Evolutionary conservation across 1,140 invertebrate genomes (phyloP).

Genomic region (Panagrolaimus sp.): DNA sequence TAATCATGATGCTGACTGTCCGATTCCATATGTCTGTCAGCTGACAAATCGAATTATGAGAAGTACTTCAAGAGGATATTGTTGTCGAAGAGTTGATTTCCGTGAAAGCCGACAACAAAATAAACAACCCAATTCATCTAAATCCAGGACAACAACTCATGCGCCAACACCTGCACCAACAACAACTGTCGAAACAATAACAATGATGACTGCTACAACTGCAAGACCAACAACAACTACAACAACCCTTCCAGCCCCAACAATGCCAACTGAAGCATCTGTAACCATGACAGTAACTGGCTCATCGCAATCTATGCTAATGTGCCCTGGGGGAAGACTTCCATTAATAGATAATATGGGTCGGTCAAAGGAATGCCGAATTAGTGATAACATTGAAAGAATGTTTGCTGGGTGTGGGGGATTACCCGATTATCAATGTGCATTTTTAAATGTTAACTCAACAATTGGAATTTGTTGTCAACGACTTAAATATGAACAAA

Average conservation of each 20-base stretch:
- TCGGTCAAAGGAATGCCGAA: background rate
- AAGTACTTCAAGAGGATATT: conserved; percentile 11
- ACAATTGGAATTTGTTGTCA: conserved; percentile 12
- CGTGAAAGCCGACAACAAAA: no score
- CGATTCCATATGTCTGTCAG: conserved; percentile 17
- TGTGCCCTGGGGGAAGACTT: conserved; percentile 9
- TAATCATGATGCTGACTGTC: conserved; percentile 16
- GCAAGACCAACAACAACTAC: background rate
- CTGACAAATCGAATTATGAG: conserved; percentile 12
- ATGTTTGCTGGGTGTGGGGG: conserved; percentile 10
- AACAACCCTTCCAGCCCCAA: background rate
- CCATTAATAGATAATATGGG: conserved; percentile 13
- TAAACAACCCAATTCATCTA: background rate
- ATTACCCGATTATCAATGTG: background rate
- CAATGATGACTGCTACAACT: background rate
- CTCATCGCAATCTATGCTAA: background rate
- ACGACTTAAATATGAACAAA: background rate
- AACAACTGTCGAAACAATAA: no score
- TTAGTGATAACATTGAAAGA: background rate
- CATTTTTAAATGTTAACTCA: conserved; percentile 13
- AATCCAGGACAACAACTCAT: background rate
- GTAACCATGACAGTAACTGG: background rate
- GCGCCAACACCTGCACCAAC: background rate
- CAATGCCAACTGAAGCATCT: background rate
- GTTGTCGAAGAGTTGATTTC: conserved; percentile 9